Percentiles rank a stretch among this genome's conserved stretches.
Conservation (phyloP, 2,797 vertebrate species). For the Parauchenoglanis punctatus region DNA sequence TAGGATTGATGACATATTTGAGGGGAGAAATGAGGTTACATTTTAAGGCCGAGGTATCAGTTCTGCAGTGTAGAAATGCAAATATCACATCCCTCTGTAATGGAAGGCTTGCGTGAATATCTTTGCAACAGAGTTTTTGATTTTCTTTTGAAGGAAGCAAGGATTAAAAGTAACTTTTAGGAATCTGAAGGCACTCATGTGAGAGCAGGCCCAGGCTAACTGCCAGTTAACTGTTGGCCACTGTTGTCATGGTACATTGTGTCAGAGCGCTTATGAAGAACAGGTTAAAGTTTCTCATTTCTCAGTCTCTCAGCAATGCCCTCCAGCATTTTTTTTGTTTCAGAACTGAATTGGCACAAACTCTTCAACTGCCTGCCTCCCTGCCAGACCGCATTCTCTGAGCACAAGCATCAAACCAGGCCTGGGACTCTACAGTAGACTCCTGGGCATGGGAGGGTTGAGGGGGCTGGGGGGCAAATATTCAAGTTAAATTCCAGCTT, state of each 20-base stretch:
- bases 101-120: not conserved
- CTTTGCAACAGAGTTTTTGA: not conserved
- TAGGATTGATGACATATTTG: not conserved
- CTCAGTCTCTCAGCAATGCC: constrained; percentile 67
- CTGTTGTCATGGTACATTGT: constrained; percentile 36
- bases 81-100: not conserved
- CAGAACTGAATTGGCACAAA: constrained; percentile 41
- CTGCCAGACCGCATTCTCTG: constrained; percentile 29
- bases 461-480: not conserved
- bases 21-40: not conserved
- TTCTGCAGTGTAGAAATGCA: not conserved
- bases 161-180: constrained; percentile 4
- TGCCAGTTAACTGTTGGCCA: constrained; percentile 26
- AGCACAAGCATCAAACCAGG: constrained; percentile 37
- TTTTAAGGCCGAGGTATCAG: not conserved
- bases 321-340: constrained; percentile 62
- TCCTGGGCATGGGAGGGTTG: constrained; percentile 8
- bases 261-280: constrained; percentile 58
- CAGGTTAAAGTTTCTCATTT: constrained; percentile 63
- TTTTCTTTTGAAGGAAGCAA: constrained; percentile 5
- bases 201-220: constrained; percentile 31
- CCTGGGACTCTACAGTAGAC: constrained; percentile 31
- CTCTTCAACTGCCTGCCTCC: constrained; percentile 14
- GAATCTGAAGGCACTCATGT: constrained; percentile 14
- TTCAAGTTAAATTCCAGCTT: constrained; percentile 37